Evolutionary conservation across 2,797 vertebrate species (phyloP), one percentile per base, ranked within the genome.

Genomic region (Rhinophrynus dorsalis): DNA sequence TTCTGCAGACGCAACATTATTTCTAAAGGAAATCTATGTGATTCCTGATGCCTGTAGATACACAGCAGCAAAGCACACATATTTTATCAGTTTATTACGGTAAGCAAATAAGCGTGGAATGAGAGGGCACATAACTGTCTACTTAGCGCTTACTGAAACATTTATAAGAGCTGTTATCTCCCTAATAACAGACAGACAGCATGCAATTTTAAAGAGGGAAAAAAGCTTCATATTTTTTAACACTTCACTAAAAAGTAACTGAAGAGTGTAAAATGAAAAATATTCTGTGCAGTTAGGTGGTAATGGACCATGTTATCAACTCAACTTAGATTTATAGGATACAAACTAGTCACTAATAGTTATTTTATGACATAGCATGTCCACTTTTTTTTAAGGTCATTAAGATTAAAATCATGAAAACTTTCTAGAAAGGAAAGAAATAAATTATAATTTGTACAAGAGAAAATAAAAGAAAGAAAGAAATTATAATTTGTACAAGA

Each of bases 61-160:
- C 84, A 88, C 85, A 88, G 84, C 89, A 81, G 88, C 85, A 89
- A 89, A 88, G 85, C 82, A 90, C 88, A 92, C 89, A 90, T 90
- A 92, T 92, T 92, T 92, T 90, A 92, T 85, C 90, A 91, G 90
- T 92, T 92, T 92, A 92, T 92, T 92, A 92, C 88, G 86, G 88
- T 90, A 89, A 88, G 90, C 86, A 91, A 92, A 94, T 90, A 87
- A 92, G 83, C 85, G 84, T 85, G 84, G 89, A 89, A 90, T 91
- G 88, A 92, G 83, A 90, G 87, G 78, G 85, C 86, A 84, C 84
- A 87, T 91, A 91, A 90, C 86, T 87, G 89, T 89, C 90, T 91
- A 89, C 90, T 92, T 92, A 92, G 87, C 57, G 82, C 89, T 91
- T 92, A 90, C 88, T 89, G 90, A 92, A 91, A 91, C 88, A 90